Evolutionary conservation across 2,797 vertebrate genomes (phyloP).

Genomic region (Halcyon chelicuti): DNA sequence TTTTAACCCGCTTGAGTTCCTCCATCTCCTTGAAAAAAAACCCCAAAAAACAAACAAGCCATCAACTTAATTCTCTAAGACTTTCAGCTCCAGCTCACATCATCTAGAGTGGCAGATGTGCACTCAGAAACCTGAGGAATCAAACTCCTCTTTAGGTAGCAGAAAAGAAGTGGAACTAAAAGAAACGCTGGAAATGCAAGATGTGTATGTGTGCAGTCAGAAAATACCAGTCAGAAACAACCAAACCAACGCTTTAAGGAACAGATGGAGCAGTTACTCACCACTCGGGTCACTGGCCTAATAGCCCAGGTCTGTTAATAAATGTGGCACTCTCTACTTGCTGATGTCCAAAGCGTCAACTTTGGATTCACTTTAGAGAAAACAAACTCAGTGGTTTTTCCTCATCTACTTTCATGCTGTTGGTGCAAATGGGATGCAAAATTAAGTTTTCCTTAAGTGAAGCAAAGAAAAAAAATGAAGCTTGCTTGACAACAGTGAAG

Average conservation of each 20-base stretch:
- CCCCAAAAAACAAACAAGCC: background rate
- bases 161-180: background rate
- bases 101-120: background rate
- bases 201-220: background rate
- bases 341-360: background rate
- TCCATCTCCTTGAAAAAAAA: background rate
- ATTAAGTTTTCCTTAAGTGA: background rate
- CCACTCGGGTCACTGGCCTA: background rate
- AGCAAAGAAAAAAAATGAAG: background rate
- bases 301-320: background rate
- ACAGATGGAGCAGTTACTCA: background rate
- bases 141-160: background rate
- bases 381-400: background rate
- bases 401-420: background rate
- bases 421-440: background rate
- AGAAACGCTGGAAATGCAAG: background rate
- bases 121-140: background rate
- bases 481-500: background rate
- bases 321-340: background rate
- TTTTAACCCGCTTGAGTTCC: background rate
- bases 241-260: background rate
- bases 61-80: background rate
- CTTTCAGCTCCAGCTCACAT: background rate
- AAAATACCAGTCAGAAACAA: background rate
- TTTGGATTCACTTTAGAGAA: background rate